Evolutionary conservation across 2,888 invertebrate genomes (phyloP).

Genomic region (Dryomyza anilis): DNA sequence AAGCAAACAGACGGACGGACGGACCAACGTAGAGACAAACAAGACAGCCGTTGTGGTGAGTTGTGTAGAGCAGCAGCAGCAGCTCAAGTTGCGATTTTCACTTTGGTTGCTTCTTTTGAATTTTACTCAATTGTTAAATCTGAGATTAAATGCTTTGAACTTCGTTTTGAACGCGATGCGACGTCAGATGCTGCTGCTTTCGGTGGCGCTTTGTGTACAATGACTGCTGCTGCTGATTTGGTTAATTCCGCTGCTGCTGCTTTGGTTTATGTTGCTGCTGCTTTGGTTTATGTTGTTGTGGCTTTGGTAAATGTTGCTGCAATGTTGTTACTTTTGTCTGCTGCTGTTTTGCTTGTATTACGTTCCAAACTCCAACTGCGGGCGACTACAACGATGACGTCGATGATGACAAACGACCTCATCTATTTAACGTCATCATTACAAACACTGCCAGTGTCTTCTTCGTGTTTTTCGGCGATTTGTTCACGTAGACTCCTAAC

Average conservation of each 20-base stretch:
- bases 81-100: conserved; percentile 4
- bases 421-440: neutral
- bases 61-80: neutral
- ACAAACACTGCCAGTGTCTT: no score
- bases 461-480: no score
- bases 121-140: neutral
- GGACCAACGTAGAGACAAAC: conserved; percentile 1
- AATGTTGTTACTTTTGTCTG: neutral
- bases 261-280: no score
- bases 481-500: no score
- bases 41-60: conserved; percentile 13
- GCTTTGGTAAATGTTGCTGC: neutral
- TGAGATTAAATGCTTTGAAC: conserved; percentile 7
- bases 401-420: neutral
- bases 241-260: neutral
- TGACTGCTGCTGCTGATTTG: neutral
- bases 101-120: conserved; percentile 4
- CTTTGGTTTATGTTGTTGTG: no score
- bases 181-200: no score
- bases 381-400: neutral
- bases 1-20: neutral
- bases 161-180: neutral
- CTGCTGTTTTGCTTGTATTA: neutral
- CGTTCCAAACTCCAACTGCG: neutral
- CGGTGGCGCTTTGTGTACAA: no score